phyloP scores from a whole-genome alignment of 2,888 invertebrate genomes.

The Stictocephala bisonia region DNA sequence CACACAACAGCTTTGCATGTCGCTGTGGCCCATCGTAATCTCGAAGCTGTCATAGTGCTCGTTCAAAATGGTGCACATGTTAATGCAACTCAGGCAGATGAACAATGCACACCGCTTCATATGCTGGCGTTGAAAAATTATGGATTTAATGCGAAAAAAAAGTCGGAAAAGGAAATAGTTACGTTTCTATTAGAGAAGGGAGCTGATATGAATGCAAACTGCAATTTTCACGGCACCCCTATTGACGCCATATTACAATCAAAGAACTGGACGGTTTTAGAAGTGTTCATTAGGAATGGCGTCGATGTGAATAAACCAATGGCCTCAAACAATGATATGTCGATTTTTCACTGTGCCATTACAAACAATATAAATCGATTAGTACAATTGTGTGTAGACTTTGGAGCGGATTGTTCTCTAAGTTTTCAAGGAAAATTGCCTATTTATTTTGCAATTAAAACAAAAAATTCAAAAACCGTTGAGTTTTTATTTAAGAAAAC shows the following conservation, averaged over 20 bases:
- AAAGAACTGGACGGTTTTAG: neutral
- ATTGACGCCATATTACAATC: neutral
- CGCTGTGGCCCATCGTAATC: neutral
- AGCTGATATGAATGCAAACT: neutral
- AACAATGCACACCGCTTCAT: neutral
- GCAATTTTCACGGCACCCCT: too few species aligned
- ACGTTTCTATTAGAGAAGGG: neutral
- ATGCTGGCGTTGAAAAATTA: neutral
- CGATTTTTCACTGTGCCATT: neutral
- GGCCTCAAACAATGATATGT: neutral
- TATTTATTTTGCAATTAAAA: neutral
- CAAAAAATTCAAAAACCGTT: neutral
- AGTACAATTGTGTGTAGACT: neutral
- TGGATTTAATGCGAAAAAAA: neutral
- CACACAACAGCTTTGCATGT: neutral
- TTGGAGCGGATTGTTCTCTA: slow-evolving; percentile 10
- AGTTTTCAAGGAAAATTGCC: neutral
- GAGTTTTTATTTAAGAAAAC: too few species aligned
- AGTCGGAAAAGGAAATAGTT: neutral
- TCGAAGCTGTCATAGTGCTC: neutral
- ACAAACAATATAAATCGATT: neutral
- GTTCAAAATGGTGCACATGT: neutral
- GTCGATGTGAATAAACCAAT: neutral
- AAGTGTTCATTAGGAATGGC: neutral
- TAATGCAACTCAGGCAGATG: neutral